These are phyloP conservation scores for Oenanthe melanoleuca DNA, from an alignment of 2,113 vertebrate genomes.

Conservation along the genomic window DNA sequence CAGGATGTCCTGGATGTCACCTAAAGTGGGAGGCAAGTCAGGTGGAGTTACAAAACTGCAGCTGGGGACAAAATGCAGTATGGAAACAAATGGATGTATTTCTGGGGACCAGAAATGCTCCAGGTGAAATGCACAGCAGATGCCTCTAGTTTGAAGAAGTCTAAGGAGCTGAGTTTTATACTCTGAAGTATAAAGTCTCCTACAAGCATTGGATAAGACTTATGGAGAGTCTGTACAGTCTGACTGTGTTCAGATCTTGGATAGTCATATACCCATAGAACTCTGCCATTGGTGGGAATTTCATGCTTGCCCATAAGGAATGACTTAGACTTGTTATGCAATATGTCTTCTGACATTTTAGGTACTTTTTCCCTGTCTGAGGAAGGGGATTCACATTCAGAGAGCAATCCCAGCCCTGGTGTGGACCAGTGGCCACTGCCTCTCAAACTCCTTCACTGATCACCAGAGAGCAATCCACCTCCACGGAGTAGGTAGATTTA, in stretches of 20 bases:
- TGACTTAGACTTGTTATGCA: neutral
- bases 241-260: neutral
- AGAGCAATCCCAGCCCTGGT: neutral
- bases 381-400: neutral
- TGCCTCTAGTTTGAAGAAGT: neutral
- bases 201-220: neutral
- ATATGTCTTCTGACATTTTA: neutral
- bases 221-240: neutral
- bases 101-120: neutral
- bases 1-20: neutral
- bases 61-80: neutral
- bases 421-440: neutral
- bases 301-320: neutral
- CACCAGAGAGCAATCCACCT: neutral
- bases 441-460: neutral
- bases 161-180: neutral
- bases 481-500: neutral
- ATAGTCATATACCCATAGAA: neutral
- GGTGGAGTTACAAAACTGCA: neutral
- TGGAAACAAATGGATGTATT: neutral
- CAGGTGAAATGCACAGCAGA: neutral
- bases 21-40: neutral
- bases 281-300: neutral
- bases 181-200: neutral
- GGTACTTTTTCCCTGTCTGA: neutral